phyloP scores from a whole-genome alignment of 2,113 vertebrate genomes.

The Hassar affinis region DNA sequence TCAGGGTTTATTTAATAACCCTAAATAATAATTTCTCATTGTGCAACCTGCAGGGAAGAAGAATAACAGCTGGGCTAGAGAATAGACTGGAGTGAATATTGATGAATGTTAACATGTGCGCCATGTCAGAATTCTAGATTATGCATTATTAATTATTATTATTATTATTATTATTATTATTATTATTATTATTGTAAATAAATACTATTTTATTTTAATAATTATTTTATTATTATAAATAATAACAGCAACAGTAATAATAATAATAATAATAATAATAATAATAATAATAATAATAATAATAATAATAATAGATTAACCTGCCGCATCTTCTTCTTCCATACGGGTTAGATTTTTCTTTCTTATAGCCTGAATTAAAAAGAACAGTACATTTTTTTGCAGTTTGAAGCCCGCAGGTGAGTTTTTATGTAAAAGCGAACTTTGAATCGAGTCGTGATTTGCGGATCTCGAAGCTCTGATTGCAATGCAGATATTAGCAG shows the following conservation, averaged over 20 bases:
- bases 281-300: background rate
- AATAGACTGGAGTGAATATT: background rate
- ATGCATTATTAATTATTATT: background rate
- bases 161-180: too few species aligned
- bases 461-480: constrained; percentile 25
- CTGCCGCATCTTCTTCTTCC: background rate
- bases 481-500: background rate
- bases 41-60: background rate
- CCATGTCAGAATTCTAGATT: background rate
- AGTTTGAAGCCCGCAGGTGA: background rate
- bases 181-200: too few species aligned
- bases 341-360: background rate
- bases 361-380: too few species aligned
- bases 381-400: background rate
- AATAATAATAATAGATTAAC: background rate
- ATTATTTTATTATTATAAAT: background rate
- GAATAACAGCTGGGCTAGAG: background rate
- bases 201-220: too few species aligned
- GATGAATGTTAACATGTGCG: background rate
- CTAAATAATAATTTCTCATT: too few species aligned
- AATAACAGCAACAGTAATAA: background rate
- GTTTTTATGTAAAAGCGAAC: background rate
- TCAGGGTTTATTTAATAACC: too few species aligned
- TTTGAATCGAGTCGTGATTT: constrained; percentile 7
- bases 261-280: background rate